phyloP scores from a whole-genome alignment of 2,113 vertebrate species.

The Thunnus thynnus region DNA sequence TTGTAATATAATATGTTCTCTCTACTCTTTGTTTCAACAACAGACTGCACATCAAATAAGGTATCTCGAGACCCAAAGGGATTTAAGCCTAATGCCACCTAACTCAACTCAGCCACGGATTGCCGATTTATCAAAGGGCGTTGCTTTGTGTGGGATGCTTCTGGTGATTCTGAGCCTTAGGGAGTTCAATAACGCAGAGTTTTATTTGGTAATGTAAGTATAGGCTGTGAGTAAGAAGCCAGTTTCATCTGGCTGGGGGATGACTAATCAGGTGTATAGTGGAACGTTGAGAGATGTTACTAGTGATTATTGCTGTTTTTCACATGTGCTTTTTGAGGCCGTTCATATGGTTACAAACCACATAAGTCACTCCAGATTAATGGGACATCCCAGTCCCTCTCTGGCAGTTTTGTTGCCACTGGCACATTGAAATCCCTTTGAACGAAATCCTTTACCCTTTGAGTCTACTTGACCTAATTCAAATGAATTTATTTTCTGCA shows the following conservation, averaged over 20 bases:
- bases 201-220: constrained; percentile 31
- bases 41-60: not conserved
- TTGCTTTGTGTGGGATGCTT: constrained; percentile 38
- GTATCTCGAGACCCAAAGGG: constrained; percentile 24
- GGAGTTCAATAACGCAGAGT: constrained; percentile 27
- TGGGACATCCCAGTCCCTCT: not conserved
- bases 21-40: constrained; percentile 22
- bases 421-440: constrained; percentile 29
- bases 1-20: not conserved
- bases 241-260: constrained; percentile 6
- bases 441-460: constrained; percentile 10
- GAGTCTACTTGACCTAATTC: constrained; percentile 38
- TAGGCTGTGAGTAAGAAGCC: constrained; percentile 2
- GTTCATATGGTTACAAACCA: not conserved
- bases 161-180: not conserved
- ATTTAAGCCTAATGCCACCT: constrained; percentile 44
- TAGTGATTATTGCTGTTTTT: constrained; percentile 12
- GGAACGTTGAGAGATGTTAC: not conserved
- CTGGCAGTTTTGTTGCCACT: constrained; percentile 2
- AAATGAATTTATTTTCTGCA: constrained; percentile 28
- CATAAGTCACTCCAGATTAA: not conserved
- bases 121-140: constrained; percentile 20
- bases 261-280: constrained; percentile 26
- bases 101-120: not conserved
- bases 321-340: not conserved